Conservation (phyloP, 1,140 invertebrate genomes). For the Leptopilina clavipes region DNA sequence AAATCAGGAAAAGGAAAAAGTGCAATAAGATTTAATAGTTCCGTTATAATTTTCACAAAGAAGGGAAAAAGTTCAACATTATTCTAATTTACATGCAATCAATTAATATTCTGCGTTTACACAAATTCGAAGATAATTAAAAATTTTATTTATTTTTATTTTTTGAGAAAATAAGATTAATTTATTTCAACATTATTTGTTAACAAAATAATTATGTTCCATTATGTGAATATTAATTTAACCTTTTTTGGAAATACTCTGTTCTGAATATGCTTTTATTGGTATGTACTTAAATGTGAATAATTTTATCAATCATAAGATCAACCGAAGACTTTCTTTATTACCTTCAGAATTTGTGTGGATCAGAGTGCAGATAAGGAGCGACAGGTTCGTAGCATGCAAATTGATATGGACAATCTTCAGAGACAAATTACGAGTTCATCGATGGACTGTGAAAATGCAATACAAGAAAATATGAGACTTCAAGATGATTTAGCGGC, state of each 20-base stretch:
- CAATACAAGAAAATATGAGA: constrained; percentile 78
- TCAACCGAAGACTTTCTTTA: not conserved
- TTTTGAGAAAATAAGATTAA: too few species aligned
- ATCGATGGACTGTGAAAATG: constrained; percentile 76
- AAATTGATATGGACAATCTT: constrained; percentile 76
- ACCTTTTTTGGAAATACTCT: too few species aligned
- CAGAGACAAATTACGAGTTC: constrained; percentile 76
- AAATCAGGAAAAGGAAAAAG: not conserved
- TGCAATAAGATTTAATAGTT: not conserved
- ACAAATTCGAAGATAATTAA: too few species aligned
- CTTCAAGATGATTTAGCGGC: constrained; percentile 80
- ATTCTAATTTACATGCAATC: too few species aligned
- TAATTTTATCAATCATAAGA: not conserved
- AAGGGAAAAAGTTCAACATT: too few species aligned
- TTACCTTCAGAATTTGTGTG: constrained; percentile 58
- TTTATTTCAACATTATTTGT: too few species aligned
- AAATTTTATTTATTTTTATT: too few species aligned
- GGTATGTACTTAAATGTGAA: not conserved
- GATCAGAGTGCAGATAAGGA: constrained; percentile 67
- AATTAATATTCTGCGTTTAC: too few species aligned
- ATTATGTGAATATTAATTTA: too few species aligned
- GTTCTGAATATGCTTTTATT: too few species aligned
- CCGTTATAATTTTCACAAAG: not conserved
- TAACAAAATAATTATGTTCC: too few species aligned
- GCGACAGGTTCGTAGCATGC: constrained; percentile 66